These are phyloP conservation scores for Drosophila truncata DNA, from an alignment of 1,140 invertebrate genomes.

Conservation along the genomic window DNA sequence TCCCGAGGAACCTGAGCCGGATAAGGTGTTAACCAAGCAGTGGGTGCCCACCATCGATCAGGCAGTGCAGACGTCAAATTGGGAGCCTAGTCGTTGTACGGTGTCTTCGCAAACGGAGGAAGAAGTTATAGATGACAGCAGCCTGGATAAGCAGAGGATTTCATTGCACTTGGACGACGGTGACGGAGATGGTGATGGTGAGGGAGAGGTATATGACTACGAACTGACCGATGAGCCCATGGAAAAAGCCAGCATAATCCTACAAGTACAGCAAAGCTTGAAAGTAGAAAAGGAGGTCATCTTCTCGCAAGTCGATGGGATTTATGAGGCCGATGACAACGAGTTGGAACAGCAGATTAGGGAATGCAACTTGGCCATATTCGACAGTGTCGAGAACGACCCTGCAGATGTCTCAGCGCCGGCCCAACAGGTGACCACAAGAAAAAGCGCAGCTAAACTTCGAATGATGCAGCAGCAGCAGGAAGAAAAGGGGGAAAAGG, in stretches of 20 bases:
- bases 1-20: conserved; percentile 55
- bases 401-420: conserved; percentile 22
- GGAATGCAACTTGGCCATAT: conserved; percentile 45
- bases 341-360: conserved; percentile 23
- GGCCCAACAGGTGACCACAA: conserved; percentile 39
- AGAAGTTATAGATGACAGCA: conserved; percentile 23
- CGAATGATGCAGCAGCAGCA: conserved; percentile 27
- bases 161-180: conserved; percentile 8
- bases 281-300: conserved; percentile 57
- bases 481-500: not conserved
- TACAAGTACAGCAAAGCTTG: conserved; percentile 50
- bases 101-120: conserved; percentile 49
- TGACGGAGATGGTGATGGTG: conserved; percentile 17
- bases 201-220: conserved; percentile 58
- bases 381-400: conserved; percentile 56
- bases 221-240: conserved; percentile 55
- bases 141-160: conserved; percentile 10
- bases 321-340: conserved; percentile 29
- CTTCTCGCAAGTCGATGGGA: conserved; percentile 42
- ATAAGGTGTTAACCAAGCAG: not conserved
- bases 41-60: conserved; percentile 40
- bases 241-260: conserved; percentile 45
- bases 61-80: conserved; percentile 44
- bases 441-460: conserved; percentile 50
- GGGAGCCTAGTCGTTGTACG: conserved; percentile 11